A percentile compares a stretch with the other conserved stretches of the same genome.
Conservation (phyloP, 2,113 vertebrate genomes). For the Thryonomys swinderianus region DNA sequence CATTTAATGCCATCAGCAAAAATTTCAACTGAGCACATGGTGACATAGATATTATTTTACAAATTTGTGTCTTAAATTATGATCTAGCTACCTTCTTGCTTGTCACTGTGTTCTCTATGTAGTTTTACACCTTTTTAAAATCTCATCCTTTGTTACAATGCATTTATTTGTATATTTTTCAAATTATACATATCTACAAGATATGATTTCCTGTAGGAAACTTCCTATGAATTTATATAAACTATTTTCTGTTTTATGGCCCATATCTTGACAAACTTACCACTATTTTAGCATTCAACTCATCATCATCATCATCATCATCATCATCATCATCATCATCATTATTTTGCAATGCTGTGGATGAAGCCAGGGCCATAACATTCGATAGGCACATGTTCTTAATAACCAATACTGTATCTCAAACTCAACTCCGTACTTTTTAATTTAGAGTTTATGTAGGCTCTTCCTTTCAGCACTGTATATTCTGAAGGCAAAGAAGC, state of each 20-base stretch:
- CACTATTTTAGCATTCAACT: background rate
- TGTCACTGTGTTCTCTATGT: background rate
- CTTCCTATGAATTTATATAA: background rate
- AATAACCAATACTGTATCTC: background rate
- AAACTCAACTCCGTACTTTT: background rate
- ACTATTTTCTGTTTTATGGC: background rate
- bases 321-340: no score
- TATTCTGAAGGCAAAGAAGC: background rate
- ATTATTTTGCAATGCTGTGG: no score
- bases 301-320: no score
- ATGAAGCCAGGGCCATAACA: background rate
- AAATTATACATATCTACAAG: slow-evolving; percentile 6
- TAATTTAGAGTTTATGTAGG: background rate
- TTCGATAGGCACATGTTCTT: background rate
- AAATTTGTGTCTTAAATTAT: background rate
- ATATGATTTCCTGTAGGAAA: background rate
- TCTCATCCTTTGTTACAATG: background rate
- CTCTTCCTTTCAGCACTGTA: background rate
- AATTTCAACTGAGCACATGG: background rate
- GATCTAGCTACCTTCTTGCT: background rate
- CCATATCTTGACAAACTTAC: background rate
- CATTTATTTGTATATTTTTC: background rate
- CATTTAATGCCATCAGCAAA: background rate
- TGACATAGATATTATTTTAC: background rate
- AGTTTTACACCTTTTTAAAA: slow-evolving; percentile 17